These are phyloP conservation scores for Morone saxatilis DNA, from an alignment of 2,113 vertebrate genomes.

Conservation along the genomic window DNA sequence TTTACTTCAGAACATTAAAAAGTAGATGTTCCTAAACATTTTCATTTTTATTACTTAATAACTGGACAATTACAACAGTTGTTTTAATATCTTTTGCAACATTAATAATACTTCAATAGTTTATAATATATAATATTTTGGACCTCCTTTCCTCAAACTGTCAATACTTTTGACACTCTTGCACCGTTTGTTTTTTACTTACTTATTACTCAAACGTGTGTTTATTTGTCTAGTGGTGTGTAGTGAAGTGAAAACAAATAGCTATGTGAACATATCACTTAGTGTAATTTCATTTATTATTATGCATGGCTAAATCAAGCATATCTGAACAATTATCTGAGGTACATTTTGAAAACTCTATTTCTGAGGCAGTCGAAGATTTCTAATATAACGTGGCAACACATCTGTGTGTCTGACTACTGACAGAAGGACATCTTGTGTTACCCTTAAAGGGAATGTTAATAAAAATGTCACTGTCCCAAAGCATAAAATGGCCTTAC, in stretches of 20 bases:
- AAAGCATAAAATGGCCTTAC: slow-evolving; percentile 11
- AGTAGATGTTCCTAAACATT: not conserved
- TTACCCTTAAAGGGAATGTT: slow-evolving; percentile 26
- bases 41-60: not conserved
- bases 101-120: not conserved
- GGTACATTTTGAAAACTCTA: slow-evolving; percentile 56
- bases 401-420: slow-evolving; percentile 8
- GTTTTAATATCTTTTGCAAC: slow-evolving; percentile 8
- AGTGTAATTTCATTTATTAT: slow-evolving; percentile 45
- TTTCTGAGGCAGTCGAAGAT: slow-evolving; percentile 35
- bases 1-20: not conserved
- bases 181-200: not conserved
- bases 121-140: not conserved
- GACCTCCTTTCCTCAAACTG: not conserved
- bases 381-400: slow-evolving; percentile 19
- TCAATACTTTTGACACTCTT: not conserved
- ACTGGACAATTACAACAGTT: not conserved
- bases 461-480: slow-evolving; percentile 18
- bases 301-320: slow-evolving; percentile 47
- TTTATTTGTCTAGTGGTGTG: not conserved
- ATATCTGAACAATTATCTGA: slow-evolving; percentile 50
- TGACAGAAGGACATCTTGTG: slow-evolving; percentile 6
- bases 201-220: not conserved
- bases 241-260: not conserved
- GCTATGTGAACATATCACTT: slow-evolving; percentile 1